phyloP scores from a whole-genome alignment of 2,113 vertebrate genomes.

The Morone chrysops region DNA sequence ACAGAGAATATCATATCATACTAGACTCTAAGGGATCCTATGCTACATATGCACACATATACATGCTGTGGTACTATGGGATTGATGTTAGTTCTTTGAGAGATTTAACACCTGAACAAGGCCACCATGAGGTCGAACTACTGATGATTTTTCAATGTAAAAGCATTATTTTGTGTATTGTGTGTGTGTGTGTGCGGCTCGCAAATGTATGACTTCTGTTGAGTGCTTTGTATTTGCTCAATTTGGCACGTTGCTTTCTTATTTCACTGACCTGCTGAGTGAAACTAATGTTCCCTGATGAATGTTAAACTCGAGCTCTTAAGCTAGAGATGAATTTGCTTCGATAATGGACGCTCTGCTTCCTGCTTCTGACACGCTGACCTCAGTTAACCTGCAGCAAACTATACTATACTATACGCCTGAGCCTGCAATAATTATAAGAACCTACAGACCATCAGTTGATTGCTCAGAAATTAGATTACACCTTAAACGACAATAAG shows the following conservation, averaged over 20 bases:
- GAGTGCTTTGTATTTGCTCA: not conserved
- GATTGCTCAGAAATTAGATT: not conserved
- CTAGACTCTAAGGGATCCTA: constrained; percentile 7
- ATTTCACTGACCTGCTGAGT: not conserved
- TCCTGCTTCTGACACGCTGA: constrained; percentile 1
- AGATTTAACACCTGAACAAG: not conserved
- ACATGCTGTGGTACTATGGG: not conserved
- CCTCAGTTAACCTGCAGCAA: constrained; percentile 17
- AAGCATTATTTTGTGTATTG: not conserved
- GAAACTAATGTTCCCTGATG: not conserved
- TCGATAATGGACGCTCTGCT: not conserved
- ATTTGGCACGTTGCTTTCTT: not conserved
- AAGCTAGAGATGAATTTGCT: not conserved
- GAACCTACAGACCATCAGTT: not conserved
- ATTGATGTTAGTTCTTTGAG: not conserved
- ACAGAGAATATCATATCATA: constrained; percentile 21
- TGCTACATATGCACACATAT: not conserved
- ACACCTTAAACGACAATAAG: not conserved
- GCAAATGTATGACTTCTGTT: not conserved
- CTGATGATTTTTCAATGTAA: not conserved
- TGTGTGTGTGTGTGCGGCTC: not conserved
- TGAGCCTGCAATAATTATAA: not conserved
- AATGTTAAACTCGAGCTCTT: not conserved
- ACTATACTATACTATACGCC: not conserved
- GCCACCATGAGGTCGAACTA: not conserved